Base-by-base conservation (phyloP, 2,888 invertebrate genomes). In the Molorchus minor region DNA sequence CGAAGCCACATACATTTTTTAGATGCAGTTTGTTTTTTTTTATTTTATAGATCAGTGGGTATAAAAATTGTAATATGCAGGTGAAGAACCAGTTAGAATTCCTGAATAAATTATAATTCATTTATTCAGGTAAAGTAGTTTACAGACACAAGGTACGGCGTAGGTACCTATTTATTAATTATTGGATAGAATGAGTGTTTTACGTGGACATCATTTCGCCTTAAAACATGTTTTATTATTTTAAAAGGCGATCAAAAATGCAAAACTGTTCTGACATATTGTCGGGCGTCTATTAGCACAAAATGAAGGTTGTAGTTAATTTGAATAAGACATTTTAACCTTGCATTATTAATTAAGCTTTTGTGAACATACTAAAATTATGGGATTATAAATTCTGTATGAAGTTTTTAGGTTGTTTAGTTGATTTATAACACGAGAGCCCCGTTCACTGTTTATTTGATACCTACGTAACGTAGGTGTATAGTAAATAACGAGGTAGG, bases 41-140 rank as follows among this genome's bases (percentile, higher is more conserved):
- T n/a, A 30, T 30, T 45, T 45, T 45, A 16, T 45, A 30, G 45
- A 45, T 30, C 45, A 45, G 45, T 16, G 25, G 45, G 45, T 45
- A 25, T 30, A 3, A 29, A n/a, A 20, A 43, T 43, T 21, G 3
- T 25, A 8, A 25, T 43, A 25, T 10, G 20, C 25, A 16, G 5
- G n/a, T 40, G 13, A 12, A 38, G 19, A 40, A 45, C 30, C 30
- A 30, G 29, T 45, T 30, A 13, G 45, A 45, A 45, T 30, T 45
- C 44, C 15, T 45, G 45, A 15, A 30, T 45, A 45, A 17, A 45
- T 25, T 43, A 43, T 43, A 25, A 25, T 25, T 8, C 8, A 8
- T 25, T 25, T 5, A 25, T n/a, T n/a, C n/a, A 25, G 25, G 25
- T 25, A 25, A 25, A 25, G 8, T 25, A 25, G 3, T 25, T 25